Base-by-base conservation (phyloP, 1,140 invertebrate genomes). In the Eumaeus atala region DNA sequence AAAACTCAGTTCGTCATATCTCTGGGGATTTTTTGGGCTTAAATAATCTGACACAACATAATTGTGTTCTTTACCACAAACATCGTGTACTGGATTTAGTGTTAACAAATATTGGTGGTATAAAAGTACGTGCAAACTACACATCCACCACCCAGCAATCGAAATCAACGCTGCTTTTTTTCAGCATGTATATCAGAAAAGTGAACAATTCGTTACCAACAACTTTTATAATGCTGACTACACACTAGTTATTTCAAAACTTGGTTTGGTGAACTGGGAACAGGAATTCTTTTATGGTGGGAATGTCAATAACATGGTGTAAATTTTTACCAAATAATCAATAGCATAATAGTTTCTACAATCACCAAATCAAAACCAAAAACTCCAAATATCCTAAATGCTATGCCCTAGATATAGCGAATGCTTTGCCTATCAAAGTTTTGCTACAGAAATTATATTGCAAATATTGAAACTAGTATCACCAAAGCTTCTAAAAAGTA, bases 301-400 rank as follows among this genome's bases (percentile, higher is more conserved):
- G 16, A 4, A 16, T 9, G 40, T 44, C 40, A 16, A 44, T 14
- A 16, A 44, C 5, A 44, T 44, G 40, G 16, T 44, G 7, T 14
- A n/a, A 16, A 17, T 1, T 44, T 44, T 17, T 17, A 44, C 12
- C 14, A 12, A 10, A 16, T 17, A 8, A 6, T 44, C 7, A 17
- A 44, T 3, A 16, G 17, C 14, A 17, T 44, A 44, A 44, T 44
- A 7, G 40, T 16, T 17, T 17, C 40, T 44, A 17, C 14, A 16
- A 17, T 44, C 14, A 12, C 40, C 7, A 58, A 59, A 38, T 17
- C 14, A 55, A 49, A 38, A 36, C 28, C 18, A 40, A 57, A 9
- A 56, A 51, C 14, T 34, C 11, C n/a, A 60, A 66, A 42, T 55
- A 66, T 33, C 59, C 58, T 9, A n/a, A 42, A 1, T 50, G 48